A percentile compares a stretch with the other conserved stretches of the same genome.
These are phyloP conservation scores for Sinelater perroti DNA, from an alignment of 2,888 invertebrate genomes.

Conservation along the genomic window DNA sequence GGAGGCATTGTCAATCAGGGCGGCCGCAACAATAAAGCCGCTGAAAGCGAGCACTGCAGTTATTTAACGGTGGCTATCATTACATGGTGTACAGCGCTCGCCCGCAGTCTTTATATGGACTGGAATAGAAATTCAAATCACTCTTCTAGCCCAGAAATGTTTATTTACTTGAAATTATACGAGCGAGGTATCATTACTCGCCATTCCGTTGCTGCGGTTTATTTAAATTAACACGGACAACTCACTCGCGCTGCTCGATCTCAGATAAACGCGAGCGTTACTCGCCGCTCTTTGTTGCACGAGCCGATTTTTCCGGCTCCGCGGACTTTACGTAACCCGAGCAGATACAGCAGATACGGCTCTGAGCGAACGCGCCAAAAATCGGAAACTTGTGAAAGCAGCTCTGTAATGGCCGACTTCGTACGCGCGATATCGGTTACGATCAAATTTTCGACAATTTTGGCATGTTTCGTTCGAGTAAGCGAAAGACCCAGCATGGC, in stretches of 20 bases:
- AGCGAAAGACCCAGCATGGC: no score
- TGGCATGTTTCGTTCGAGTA: no score
- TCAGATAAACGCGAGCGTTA: slow-evolving; percentile 28
- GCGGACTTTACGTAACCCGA: no score
- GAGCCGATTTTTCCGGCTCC: slow-evolving; percentile 21
- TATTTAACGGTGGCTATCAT: slow-evolving; percentile 49
- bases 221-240: slow-evolving; percentile 52
- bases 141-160: slow-evolving; percentile 48
- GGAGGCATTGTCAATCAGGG: slow-evolving; percentile 54
- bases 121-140: slow-evolving; percentile 48
- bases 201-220: slow-evolving; percentile 49
- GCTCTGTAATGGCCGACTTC: no score
- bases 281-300: slow-evolving; percentile 22
- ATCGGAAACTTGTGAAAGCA: no score
- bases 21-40: slow-evolving; percentile 54
- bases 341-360: no score
- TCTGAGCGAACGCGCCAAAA: no score
- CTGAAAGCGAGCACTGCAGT: slow-evolving; percentile 43
- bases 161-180: slow-evolving; percentile 55
- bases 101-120: slow-evolving; percentile 48
- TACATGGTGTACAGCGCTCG: slow-evolving; percentile 47
- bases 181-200: slow-evolving; percentile 54
- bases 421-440: no score
- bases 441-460: no score
- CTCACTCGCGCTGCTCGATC: slow-evolving; percentile 43